A percentile compares a stretch with the other conserved stretches of the same genome.
Conservation (phyloP, 1,140 invertebrate genomes). For the Luehdorfia chinensis region DNA sequence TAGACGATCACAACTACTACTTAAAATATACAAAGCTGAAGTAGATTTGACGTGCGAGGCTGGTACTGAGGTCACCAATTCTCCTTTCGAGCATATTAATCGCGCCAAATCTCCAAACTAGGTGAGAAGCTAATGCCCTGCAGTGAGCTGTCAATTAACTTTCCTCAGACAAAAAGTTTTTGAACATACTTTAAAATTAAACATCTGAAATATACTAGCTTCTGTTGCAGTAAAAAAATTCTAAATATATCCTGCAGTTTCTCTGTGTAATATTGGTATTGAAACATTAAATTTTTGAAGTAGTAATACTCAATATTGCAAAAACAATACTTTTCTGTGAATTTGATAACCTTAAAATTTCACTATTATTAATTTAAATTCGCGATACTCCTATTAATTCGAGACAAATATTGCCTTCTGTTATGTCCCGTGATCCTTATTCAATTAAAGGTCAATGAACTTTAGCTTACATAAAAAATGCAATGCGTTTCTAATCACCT, state of each 20-base stretch:
- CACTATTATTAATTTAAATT: not conserved
- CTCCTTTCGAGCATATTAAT: too few relatives aligned
- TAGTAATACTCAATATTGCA: constrained; percentile 3
- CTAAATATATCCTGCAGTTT: not conserved
- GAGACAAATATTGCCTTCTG: not conserved
- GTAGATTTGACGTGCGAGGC: too few relatives aligned
- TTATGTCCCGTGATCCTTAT: constrained; percentile 5
- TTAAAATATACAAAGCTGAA: too few relatives aligned
- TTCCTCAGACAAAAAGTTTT: not conserved
- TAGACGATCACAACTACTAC: too few relatives aligned
- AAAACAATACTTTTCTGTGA: constrained; percentile 16
- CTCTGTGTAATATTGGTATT: too few relatives aligned
- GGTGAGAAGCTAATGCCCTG: too few relatives aligned
- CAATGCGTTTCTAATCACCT: too few relatives aligned
- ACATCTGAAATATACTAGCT: not conserved
- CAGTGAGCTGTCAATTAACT: too few relatives aligned
- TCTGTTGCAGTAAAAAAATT: not conserved
- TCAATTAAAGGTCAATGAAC: constrained; percentile 2
- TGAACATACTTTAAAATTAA: not conserved
- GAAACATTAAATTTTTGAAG: too few relatives aligned
- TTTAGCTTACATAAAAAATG: not conserved
- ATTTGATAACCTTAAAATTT: constrained; percentile 22
- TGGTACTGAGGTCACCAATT: too few relatives aligned
- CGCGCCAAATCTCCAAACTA: too few relatives aligned
- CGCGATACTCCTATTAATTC: not conserved